phyloP scores from a whole-genome alignment of 2,888 invertebrate species.

The Macropis europaea region DNA sequence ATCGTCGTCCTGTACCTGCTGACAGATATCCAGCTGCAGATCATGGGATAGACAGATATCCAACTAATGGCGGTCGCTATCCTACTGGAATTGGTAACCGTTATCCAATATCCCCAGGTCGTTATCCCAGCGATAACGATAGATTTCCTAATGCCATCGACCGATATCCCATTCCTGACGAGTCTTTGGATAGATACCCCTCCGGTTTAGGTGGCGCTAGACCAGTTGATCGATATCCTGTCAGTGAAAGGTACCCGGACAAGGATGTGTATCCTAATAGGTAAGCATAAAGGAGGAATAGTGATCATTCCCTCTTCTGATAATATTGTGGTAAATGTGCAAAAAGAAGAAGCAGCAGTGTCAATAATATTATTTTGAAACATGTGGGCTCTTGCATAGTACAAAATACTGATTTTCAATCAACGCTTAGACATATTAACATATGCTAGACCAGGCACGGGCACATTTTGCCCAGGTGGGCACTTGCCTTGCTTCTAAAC shows the following conservation, averaged over 20 bases:
- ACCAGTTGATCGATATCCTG: constrained; percentile 82
- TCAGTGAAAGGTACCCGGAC: constrained; percentile 74
- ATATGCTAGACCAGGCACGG: too few species aligned
- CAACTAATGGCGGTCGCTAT: constrained; percentile 80
- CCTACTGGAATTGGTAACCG: constrained; percentile 76
- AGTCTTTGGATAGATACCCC: constrained; percentile 74
- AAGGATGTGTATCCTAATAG: constrained; percentile 73
- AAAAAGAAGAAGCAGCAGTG: neutral
- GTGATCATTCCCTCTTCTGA: neutral
- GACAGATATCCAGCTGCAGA: constrained; percentile 73
- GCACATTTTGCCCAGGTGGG: too few species aligned
- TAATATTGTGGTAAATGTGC: neutral
- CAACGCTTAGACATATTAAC: too few species aligned
- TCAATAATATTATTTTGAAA: too few species aligned
- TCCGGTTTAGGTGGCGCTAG: constrained; percentile 68
- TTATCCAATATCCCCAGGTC: constrained; percentile 77
- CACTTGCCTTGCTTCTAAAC: too few species aligned
- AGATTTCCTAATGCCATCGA: constrained; percentile 78
- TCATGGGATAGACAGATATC: constrained; percentile 76
- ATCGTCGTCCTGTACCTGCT: constrained; percentile 80
- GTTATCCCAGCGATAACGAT: constrained; percentile 79
- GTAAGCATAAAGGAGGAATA: constrained; percentile 45
- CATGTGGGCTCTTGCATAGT: too few species aligned
- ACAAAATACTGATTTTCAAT: too few species aligned
- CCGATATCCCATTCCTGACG: constrained; percentile 77